phyloP scores from a whole-genome alignment of 2,888 invertebrate genomes.

The Meloe dianella region DNA sequence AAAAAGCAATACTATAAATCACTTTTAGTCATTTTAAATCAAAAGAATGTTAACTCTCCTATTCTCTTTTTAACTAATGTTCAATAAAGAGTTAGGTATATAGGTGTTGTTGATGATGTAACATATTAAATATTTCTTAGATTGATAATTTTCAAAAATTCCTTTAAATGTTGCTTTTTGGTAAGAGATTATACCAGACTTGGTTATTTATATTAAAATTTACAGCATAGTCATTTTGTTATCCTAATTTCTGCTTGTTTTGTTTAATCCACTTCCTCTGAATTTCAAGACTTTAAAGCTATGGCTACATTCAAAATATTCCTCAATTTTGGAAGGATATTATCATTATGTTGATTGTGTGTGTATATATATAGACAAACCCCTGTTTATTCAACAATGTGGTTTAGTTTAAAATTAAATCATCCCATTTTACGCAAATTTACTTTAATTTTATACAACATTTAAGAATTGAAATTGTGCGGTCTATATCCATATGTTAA shows the following conservation, averaged over 20 bases:
- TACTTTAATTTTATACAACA: neutral
- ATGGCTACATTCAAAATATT: neutral
- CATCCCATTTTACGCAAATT: neutral
- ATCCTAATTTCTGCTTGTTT: neutral
- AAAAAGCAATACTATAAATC: neutral
- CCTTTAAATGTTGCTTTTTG: neutral
- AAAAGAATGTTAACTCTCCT: neutral
- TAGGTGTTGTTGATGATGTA: too few relatives aligned
- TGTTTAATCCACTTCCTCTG: neutral
- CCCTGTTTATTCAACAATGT: neutral
- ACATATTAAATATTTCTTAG: too few relatives aligned
- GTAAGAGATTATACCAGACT: neutral
- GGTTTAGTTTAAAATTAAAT: conserved; percentile 3
- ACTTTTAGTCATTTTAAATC: neutral
- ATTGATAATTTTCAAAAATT: neutral
- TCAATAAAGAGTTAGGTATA: too few relatives aligned
- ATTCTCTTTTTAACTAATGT: neutral
- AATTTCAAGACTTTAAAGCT: neutral
- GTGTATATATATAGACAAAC: neutral
- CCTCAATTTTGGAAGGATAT: neutral
- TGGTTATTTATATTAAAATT: neutral
- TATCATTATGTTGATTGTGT: neutral
- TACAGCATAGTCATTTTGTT: neutral
- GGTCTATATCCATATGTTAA: neutral
- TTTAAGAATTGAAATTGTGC: neutral